Percentiles rank a stretch among this genome's conserved stretches.
phyloP scores from a whole-genome alignment of 1,140 invertebrate species.

The Grapholita molesta region DNA sequence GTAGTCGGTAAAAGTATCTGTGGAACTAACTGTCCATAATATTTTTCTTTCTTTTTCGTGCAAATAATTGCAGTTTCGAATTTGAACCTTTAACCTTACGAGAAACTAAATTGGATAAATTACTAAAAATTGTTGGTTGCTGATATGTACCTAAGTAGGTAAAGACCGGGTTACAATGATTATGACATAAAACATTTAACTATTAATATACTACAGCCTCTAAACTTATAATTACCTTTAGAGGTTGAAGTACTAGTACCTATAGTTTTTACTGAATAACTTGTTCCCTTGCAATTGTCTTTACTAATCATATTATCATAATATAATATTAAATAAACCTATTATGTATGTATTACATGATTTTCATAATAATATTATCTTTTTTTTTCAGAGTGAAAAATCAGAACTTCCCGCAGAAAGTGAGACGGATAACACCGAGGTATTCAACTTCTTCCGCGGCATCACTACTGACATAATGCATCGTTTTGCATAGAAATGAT shows the following conservation, averaged over 20 bases:
- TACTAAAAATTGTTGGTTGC: neutral
- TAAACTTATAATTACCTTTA: too few species aligned
- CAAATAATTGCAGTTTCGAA: conserved; percentile 6
- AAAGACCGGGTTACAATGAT: neutral
- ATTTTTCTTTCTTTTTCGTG: neutral
- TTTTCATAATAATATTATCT: neutral
- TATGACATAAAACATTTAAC: too few species aligned
- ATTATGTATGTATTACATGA: neutral
- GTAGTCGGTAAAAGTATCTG: neutral
- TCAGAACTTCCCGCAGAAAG: conserved; percentile 21
- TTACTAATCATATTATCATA: too few species aligned
- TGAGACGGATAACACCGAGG: conserved; percentile 43
- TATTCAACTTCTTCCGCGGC: conserved; percentile 61
- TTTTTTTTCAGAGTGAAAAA: conserved; percentile 41
- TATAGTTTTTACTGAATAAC: too few species aligned
- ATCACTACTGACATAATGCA: conserved; percentile 66
- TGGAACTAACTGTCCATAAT: neutral
- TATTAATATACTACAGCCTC: too few species aligned
- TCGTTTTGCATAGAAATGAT: conserved; percentile 50
- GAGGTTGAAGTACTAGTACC: too few species aligned
- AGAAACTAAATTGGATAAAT: conserved; percentile 6
- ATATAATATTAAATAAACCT: too few species aligned
- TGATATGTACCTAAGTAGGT: neutral
- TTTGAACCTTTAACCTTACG: conserved; percentile 5
- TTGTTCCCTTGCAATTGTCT: too few species aligned